Evolutionary conservation across 2,888 invertebrate genomes (phyloP), one percentile per base, ranked within the genome.

Genomic region (Ptychoptera albimana): DNA sequence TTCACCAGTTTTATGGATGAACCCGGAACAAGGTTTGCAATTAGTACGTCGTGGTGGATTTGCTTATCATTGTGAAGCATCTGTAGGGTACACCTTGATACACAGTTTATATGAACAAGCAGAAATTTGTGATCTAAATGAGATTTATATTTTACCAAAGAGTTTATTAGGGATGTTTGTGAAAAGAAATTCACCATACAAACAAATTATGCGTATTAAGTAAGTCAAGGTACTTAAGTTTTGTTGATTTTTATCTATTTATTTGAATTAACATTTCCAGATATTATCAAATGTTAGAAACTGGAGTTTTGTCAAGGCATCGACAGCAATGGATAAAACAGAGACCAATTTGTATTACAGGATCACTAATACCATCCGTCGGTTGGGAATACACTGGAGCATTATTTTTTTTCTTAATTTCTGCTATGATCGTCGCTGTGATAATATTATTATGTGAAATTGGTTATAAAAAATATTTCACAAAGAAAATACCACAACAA

Each of bases 41-140:
- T 53, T 48, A 31, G 58, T 59, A 10, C 55, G 56, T 1, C 50
- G 55, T 37, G 50, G 57, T 8, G 63, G 61, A 0, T 63, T 54
- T 43, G 64, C 60, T 1, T 63, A 55, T 45, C 51, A 56, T 16
- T 57, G 58, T 5, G 64, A 63, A 31, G 54, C 56, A 2, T 55
- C 58, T 1, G 53, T 50, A 3, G 53, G 55, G 1, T 61, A 56
- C 42, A 45, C 50, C 15, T 48, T 56, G 12, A 54, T 63, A 6
- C 58, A 57, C 39, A 54, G 55, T n/a, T 53, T 53, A 15, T 63
- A 54, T 34, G 42, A 54, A n/a, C 58, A 57, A 1, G 52, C 59
- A 39, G 61, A 65, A 45, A 58, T 65, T 5, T 64, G 64, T 37
- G 62, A 63, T 32, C 44, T 65, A 1, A 62, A 65, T 49, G 61